Evolutionary conservation across 2,888 invertebrate genomes (phyloP).

Genomic region (Xanthia togata): DNA sequence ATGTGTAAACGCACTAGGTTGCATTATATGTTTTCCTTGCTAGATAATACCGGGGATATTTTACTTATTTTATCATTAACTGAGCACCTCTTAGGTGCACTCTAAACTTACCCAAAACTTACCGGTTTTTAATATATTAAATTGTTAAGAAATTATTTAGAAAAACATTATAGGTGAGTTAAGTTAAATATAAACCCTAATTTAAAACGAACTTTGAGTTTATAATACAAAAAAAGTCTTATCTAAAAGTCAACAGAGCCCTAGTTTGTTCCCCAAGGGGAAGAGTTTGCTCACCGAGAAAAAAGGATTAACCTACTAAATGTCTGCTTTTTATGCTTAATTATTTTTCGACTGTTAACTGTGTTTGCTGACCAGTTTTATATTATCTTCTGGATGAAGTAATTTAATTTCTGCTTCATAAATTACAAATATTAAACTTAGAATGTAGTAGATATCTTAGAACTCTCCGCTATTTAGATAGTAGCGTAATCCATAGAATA

Average conservation of each 20-base stretch:
- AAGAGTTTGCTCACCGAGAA: conserved; percentile 60
- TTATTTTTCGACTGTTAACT: conserved; percentile 47
- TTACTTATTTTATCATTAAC: neutral
- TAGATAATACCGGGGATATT: neutral
- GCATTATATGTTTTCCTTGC: conserved; percentile 1
- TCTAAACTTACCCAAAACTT: neutral
- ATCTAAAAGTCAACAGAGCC: conserved; percentile 62
- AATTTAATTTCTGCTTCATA: neutral
- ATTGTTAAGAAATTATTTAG: neutral
- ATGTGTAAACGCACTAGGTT: conserved; percentile 20
- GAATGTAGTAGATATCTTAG: neutral
- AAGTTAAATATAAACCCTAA: conserved; percentile 37
- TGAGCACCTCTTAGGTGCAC: neutral
- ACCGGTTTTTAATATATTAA: no score
- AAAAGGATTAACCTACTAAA: conserved; percentile 64
- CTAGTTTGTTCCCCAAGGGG: conserved; percentile 55
- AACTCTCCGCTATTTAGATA: neutral
- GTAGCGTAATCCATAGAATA: neutral
- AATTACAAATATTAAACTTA: neutral
- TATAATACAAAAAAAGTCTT: conserved; percentile 39
- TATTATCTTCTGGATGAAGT: conserved; percentile 7
- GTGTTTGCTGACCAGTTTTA: conserved; percentile 27
- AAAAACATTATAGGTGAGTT: conserved; percentile 15
- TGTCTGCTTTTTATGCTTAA: conserved; percentile 54
- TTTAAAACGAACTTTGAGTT: conserved; percentile 35